phyloP scores from a whole-genome alignment of 2,113 vertebrate species.

The Oryzias melastigma region DNA sequence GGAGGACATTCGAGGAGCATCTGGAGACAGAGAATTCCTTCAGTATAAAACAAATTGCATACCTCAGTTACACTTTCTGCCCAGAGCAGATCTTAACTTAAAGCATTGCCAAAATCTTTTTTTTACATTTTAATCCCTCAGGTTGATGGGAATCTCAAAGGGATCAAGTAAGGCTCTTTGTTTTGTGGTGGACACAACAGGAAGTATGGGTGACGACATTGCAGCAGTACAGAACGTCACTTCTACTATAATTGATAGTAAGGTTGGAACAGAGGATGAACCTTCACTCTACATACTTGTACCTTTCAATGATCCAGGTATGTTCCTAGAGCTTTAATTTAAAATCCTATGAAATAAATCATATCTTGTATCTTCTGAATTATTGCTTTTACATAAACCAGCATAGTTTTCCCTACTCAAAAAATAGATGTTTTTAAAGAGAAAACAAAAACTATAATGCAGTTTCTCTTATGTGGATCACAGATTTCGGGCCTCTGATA shows the following conservation, averaged over 20 bases:
- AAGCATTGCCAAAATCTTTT: neutral
- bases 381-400: neutral
- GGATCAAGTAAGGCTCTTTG: conserved; percentile 58
- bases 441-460: neutral
- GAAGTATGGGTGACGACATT: conserved; percentile 66
- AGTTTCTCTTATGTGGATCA: neutral
- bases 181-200: conserved; percentile 69
- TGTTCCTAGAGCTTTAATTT: neutral
- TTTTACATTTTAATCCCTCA: conserved; percentile 24
- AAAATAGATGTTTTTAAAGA: neutral
- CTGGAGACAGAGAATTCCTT: conserved; percentile 63
- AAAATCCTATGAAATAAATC: too few relatives aligned
- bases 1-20: conserved; percentile 47
- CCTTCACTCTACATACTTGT: conserved; percentile 67
- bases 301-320: conserved; percentile 71
- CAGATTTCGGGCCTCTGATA: conserved; percentile 53
- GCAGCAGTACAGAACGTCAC: conserved; percentile 31
- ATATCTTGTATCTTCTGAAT: neutral
- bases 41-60: conserved; percentile 26
- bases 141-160: conserved; percentile 65
- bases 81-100: too few relatives aligned
- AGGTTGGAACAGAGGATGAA: conserved; percentile 39
- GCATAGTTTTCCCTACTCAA: too few relatives aligned
- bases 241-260: conserved; percentile 44
- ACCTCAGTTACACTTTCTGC: neutral